Percentiles rank a stretch among this genome's conserved stretches.
Evolutionary conservation across 2,888 invertebrate genomes (phyloP).

Genomic region (Ochropleura plecta): DNA sequence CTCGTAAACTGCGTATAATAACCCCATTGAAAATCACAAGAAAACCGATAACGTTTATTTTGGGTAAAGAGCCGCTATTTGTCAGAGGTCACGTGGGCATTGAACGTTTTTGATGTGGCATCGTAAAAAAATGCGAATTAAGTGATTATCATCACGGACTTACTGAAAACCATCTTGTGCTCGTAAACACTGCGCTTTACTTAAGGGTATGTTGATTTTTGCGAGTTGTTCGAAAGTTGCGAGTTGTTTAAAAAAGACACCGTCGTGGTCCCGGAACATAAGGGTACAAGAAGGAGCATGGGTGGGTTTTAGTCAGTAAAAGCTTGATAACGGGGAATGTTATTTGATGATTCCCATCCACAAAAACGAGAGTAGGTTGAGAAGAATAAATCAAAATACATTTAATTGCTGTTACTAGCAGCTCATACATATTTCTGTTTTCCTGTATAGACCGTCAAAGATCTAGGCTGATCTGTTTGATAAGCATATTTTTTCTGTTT

Average conservation of each 20-base stretch:
- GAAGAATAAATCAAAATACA: neutral
- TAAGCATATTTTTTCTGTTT: neutral
- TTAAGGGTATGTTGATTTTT: conserved; percentile 56
- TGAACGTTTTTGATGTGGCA: conserved; percentile 64
- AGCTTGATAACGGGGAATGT: too few relatives aligned
- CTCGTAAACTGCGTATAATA: conserved; percentile 48
- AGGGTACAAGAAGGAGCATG: too few relatives aligned
- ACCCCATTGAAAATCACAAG: conserved; percentile 40
- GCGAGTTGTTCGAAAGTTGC: too few relatives aligned
- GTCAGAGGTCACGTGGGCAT: conserved; percentile 61
- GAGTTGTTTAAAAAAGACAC: too few relatives aligned
- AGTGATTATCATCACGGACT: conserved; percentile 74
- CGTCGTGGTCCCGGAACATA: too few relatives aligned
- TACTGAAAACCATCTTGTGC: conserved; percentile 68
- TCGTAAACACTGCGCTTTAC: conserved; percentile 69
- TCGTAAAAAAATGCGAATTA: conserved; percentile 73
- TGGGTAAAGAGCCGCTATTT: conserved; percentile 45
- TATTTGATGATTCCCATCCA: too few relatives aligned
- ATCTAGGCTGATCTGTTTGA: too few relatives aligned
- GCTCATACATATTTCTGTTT: neutral
- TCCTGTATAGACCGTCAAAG: too few relatives aligned
- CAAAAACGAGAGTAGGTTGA: neutral
- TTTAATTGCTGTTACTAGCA: too few relatives aligned
- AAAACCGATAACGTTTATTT: conserved; percentile 49
- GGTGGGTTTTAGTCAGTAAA: too few relatives aligned